Base-by-base conservation (phyloP, 2,113 vertebrate genomes). In the Chaetorhynchus papuensis region DNA sequence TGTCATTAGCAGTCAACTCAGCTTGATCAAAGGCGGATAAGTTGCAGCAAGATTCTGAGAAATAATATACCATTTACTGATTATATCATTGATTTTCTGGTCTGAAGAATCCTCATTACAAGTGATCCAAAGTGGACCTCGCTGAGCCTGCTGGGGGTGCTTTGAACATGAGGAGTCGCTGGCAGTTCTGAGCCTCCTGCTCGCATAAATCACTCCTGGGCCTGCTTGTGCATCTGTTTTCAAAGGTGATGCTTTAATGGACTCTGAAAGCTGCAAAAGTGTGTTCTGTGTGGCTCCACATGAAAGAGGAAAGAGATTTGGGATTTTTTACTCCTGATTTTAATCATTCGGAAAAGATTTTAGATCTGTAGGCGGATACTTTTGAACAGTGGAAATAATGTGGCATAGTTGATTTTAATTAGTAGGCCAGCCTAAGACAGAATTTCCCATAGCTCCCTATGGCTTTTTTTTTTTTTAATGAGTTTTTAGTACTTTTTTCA, bases 1-100 rank as follows among this genome's bases (percentile, higher is more conserved):
- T 79, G 94, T 97, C 93, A 50, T 98, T 97, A 98, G 93, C 90
- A 97, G 96, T 97, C 95, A 97, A 87, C 91, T 94, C 57, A 24
- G 71, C 92, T 90, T 96, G 98, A 98, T 98, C 98, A 98, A 98
- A 98, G 98, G 53, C 90, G 49, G 94, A 90, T 98, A 97, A 98
- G 98, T 98, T 96, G 95, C 97, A 97, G 98, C 94, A 98, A 98
- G 98, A 98, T 98, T 98, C 96, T 97, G 97, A 97, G 96, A 90
- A 98, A 97, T 95, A 97, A 95, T 94, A 80, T 89, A 96, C 96
- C 98, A 96, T 97, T 96, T 98, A 96, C 97, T 98, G 98, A 98
- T 98, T 97, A 96, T 96, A 72, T 96, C 97, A 98, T 98, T 98
- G 98, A 98, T 97, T 97, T 98, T 97, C 96, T 96, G 95, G 97